Evolutionary conservation across 2,888 invertebrate genomes (phyloP), one percentile per base, ranked within the genome.

Genomic region (Drosophila tripunctata): DNA sequence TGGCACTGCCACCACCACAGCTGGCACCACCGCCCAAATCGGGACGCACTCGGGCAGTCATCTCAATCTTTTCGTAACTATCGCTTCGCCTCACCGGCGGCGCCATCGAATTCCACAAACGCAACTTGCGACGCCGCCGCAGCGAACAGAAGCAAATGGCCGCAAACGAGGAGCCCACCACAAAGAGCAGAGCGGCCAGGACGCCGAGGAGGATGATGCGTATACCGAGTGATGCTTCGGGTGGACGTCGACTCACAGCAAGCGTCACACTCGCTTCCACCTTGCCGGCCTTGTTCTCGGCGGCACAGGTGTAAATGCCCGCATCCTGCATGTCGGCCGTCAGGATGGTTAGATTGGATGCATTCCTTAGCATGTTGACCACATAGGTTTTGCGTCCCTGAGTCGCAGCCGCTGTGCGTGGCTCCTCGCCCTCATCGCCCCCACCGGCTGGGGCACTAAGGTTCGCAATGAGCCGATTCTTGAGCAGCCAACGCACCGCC

Each of bases 51-150:
- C 94, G 93, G 90, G 94, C 94, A 52, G 90, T 89, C 92, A 95
- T 93, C 89, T 96, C 95, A 74, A 96, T 95, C 92, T 96, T 96
- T 90, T 96, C 96, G 88, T 96, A 96, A 90, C 94, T 95, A 83
- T 95, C 95, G 70, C 92, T 90, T 66, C 93, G 91, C 8, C 80
- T 51, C 45, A 92, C 90, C 15, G 92, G 90, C 19, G 91, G 92
- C 68, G 89, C 89, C n/a, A n/a, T n/a, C 10, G 90, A 90, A 74
- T 90, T 91, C 91, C 91, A 91, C 48, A 90, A 70, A 15, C 93
- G 93, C 89, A 94, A 92, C 89, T 94, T 93, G 78, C 94, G 93
- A 88, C 94, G 94, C 14, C 89, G 81, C 69, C 94, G 93, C 56
- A 93, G 85, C 15, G 93, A 92, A 72, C 93, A 93, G 79, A 94